phyloP scores from a whole-genome alignment of 2,113 vertebrate species.

The Otus sunia region DNA sequence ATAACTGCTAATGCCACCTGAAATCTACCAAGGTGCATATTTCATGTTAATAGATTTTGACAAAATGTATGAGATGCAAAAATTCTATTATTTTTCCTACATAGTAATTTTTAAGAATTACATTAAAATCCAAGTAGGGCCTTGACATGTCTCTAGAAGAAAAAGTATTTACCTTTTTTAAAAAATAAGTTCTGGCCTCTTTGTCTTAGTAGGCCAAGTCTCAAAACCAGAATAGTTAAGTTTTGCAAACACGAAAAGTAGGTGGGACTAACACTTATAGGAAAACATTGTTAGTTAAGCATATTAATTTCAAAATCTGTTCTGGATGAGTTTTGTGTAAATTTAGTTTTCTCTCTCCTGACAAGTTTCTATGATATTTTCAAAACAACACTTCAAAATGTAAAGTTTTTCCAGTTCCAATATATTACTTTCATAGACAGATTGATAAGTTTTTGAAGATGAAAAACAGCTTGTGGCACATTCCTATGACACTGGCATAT shows the following conservation, averaged over 20 bases:
- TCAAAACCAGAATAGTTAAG: neutral
- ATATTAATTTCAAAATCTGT: neutral
- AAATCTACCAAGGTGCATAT: neutral
- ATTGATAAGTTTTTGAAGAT: neutral
- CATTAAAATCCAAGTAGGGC: neutral
- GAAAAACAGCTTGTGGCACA: neutral
- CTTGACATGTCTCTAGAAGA: neutral
- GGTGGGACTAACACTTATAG: neutral
- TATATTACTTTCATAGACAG: neutral
- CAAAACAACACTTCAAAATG: neutral
- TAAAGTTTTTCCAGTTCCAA: neutral
- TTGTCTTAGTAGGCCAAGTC: neutral
- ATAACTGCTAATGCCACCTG: neutral
- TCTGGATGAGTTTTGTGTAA: neutral
- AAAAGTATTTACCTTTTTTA: neutral
- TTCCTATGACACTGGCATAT: neutral
- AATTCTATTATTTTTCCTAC: neutral
- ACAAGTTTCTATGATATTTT: neutral
- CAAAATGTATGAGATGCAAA: neutral
- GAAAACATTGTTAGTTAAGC: neutral
- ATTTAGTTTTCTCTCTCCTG: neutral
- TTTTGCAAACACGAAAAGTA: neutral
- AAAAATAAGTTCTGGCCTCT: neutral
- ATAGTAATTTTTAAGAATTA: neutral
- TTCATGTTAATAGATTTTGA: neutral